phyloP scores from a whole-genome alignment of 2,113 vertebrate species.

The human region DNA sequence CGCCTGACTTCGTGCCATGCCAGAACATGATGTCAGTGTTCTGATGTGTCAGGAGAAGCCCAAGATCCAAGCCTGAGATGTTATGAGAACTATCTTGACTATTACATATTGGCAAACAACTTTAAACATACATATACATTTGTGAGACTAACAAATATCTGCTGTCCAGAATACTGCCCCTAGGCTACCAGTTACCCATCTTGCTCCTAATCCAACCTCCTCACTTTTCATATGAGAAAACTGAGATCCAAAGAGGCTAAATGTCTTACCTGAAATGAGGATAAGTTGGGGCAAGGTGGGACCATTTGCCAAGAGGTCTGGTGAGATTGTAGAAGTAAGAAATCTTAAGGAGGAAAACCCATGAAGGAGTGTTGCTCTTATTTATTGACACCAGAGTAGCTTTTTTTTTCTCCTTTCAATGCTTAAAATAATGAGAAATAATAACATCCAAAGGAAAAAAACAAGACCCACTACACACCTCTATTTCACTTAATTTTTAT shows the following conservation, averaged over 20 bases:
- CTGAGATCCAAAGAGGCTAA: background rate
- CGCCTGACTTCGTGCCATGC: background rate
- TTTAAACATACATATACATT: background rate
- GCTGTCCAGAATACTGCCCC: background rate
- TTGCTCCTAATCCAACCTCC: background rate
- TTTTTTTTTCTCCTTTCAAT: background rate
- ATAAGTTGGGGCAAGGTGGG: background rate
- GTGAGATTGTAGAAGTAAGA: background rate
- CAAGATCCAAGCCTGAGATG: background rate
- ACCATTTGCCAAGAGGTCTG: background rate
- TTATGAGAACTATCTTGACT: background rate
- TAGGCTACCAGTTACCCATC: background rate
- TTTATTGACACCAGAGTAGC: background rate
- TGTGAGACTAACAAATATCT: background rate
- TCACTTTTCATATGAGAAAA: background rate
- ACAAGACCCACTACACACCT: background rate
- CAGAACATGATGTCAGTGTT: background rate
- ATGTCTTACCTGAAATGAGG: background rate
- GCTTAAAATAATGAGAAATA: slow-evolving; percentile 40
- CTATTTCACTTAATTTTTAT: background rate
- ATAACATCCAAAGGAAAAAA: background rate
- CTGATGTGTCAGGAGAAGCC: background rate
- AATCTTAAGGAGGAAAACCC: background rate
- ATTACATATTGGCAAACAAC: background rate
- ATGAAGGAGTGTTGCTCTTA: background rate